Evolutionary conservation across 2,888 invertebrate species (phyloP), one percentile per base, ranked within the genome.

Genomic region (Diadegma fenestrale): DNA sequence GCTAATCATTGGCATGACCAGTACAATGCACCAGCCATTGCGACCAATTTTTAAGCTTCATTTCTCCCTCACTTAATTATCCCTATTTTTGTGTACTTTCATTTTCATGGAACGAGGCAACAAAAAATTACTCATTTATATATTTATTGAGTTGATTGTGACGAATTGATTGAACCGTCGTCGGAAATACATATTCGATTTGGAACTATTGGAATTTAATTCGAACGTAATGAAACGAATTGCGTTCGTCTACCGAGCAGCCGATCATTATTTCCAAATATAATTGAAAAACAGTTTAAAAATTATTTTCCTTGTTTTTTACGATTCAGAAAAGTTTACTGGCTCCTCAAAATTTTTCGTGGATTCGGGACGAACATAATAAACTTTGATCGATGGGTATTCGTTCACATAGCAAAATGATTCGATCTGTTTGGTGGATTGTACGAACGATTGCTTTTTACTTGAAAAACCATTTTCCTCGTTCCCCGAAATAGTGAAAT

Each of bases 1-100:
- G 85, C 73, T 86, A 83, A 86, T 86, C 83, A 80, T 66, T 72
- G 58, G 66, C 85, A 66, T 86, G 85, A 80, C 85, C 85, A 68
- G 80, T 68, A 83, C 85, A 75, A 85, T 77, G 77, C 48, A 63
- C 63, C 22, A 26, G 66, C 33, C 64, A 66, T 48, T 64, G 71
- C 43, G 33, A 72, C 76, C 72, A 33, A 76, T 63, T 68, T 72
- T 68, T 72, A 77, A 61, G 48, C 75, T 51, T 79, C 61, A 37
- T 82, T 82, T 66, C 45, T 78, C 80, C 80, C 83, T 77, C 68
- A 63, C 48, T 83, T 77, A 73, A 73, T 78, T 78, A 68, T 54
- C 66, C 33, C 73, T 69, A 80, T 83, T 80, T 66, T 79, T 41
- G 71, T 54, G 45, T 26, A 79, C 58, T 48, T 75, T 75, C 66